phyloP scores from a whole-genome alignment of 2,888 invertebrate genomes.

The Orchesella flavescens region DNA sequence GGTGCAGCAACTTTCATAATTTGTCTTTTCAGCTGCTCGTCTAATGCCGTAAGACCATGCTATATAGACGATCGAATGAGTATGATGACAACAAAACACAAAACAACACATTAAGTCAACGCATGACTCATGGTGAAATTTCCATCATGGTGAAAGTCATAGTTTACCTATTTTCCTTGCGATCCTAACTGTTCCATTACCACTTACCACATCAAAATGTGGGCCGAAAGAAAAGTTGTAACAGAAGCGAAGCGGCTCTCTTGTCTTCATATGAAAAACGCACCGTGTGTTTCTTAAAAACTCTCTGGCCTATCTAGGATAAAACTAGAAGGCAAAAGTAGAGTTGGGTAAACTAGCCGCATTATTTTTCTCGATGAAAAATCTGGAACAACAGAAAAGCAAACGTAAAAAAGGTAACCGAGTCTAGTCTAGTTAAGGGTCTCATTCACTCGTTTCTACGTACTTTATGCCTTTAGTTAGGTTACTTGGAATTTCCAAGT shows the following conservation, averaged over 20 bases:
- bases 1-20: no score
- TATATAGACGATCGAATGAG: background rate
- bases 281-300: slow-evolving; percentile 39
- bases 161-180: slow-evolving; percentile 30
- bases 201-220: slow-evolving; percentile 6
- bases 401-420: no score
- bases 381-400: slow-evolving; percentile 1
- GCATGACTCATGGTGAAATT: background rate
- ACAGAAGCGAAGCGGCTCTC: background rate
- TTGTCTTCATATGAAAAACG: slow-evolving; percentile 39
- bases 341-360: background rate
- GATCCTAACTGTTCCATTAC: slow-evolving; percentile 10
- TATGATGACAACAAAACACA: background rate
- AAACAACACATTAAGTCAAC: background rate
- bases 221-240: no score
- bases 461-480: no score
- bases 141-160: slow-evolving; percentile 34
- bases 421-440: no score
- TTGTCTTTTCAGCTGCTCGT: background rate
- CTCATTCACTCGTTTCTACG: no score
- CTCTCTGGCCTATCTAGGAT: no score
- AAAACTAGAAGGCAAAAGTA: no score
- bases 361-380: background rate
- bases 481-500: background rate
- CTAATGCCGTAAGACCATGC: background rate